These are phyloP conservation scores for Tipula unca DNA, from an alignment of 2,888 invertebrate genomes.

Conservation along the genomic window DNA sequence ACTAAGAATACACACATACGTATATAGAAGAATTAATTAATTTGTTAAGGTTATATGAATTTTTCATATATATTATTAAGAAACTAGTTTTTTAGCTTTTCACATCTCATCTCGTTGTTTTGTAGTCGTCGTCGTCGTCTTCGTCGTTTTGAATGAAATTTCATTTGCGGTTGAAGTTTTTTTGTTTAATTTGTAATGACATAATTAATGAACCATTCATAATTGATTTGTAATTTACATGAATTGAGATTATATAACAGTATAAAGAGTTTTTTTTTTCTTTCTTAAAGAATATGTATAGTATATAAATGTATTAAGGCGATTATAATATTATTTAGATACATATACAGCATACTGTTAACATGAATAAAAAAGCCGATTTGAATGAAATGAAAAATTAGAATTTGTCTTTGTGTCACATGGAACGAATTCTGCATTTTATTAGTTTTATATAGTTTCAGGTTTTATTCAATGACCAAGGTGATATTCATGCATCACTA, in stretches of 20 bases:
- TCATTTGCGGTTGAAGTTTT: neutral
- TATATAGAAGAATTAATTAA: neutral
- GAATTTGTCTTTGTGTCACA: neutral
- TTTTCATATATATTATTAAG: neutral
- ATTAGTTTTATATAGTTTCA: neutral
- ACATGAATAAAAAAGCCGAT: neutral
- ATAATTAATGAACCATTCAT: slow-evolving; percentile 14
- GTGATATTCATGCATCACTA: neutral
- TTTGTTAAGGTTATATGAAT: neutral
- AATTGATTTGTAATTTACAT: slow-evolving; percentile 14
- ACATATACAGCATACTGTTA: neutral
- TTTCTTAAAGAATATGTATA: neutral
- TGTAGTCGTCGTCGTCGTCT: neutral
- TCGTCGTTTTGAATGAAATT: neutral
- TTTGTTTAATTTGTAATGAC: neutral
- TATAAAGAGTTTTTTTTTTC: neutral
- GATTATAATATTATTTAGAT: neutral
- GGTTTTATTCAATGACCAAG: neutral
- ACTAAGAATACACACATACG: neutral
- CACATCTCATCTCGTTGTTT: neutral
- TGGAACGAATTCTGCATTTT: neutral
- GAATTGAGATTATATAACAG: slow-evolving; percentile 3
- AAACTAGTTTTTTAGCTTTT: neutral
- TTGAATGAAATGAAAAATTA: neutral
- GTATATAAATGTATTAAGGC: neutral